Percentiles rank a stretch among this genome's conserved stretches.
These are phyloP conservation scores for Melanotus villosus DNA, from an alignment of 2,888 invertebrate genomes.

Conservation along the genomic window DNA sequence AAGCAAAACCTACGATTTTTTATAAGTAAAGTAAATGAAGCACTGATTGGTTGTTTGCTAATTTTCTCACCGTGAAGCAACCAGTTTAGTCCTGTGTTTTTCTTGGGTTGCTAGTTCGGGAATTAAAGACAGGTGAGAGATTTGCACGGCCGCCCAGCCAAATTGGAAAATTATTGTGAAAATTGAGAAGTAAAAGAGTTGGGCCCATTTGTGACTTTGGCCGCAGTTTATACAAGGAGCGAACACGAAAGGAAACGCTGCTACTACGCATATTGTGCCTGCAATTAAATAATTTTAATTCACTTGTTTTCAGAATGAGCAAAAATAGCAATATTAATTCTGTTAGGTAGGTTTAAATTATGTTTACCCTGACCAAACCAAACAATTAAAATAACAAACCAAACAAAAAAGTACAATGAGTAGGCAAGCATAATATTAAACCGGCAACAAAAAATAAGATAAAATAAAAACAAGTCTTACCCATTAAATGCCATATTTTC, in stretches of 20 bases:
- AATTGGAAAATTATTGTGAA: conserved; percentile 91
- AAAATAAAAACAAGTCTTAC: too few relatives aligned
- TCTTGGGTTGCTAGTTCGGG: conserved; percentile 84
- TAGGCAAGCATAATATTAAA: too few relatives aligned
- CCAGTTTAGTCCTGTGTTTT: conserved; percentile 82
- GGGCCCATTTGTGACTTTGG: conserved; percentile 75
- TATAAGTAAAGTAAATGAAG: too few relatives aligned
- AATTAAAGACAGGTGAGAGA: conserved; percentile 92
- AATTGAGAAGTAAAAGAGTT: conserved; percentile 81
- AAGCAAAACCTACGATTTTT: conserved; percentile 87
- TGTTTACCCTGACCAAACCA: too few relatives aligned
- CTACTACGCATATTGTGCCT: conserved; percentile 83
- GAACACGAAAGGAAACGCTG: conserved; percentile 91
- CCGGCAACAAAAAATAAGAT: too few relatives aligned
- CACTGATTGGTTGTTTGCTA: too few relatives aligned
- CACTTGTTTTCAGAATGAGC: too few relatives aligned
- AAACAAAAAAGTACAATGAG: too few relatives aligned
- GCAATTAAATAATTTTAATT: conserved; percentile 56
- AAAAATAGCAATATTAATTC: too few relatives aligned
- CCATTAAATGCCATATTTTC: conserved; percentile 92
- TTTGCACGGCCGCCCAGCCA: conserved; percentile 94
- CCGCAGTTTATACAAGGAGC: conserved; percentile 78
- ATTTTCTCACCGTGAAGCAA: conserved; percentile 78
- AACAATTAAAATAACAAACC: too few relatives aligned
- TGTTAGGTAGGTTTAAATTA: too few relatives aligned